Evolutionary conservation across 2,113 vertebrate species (phyloP).

Genomic region (Caretta caretta): DNA sequence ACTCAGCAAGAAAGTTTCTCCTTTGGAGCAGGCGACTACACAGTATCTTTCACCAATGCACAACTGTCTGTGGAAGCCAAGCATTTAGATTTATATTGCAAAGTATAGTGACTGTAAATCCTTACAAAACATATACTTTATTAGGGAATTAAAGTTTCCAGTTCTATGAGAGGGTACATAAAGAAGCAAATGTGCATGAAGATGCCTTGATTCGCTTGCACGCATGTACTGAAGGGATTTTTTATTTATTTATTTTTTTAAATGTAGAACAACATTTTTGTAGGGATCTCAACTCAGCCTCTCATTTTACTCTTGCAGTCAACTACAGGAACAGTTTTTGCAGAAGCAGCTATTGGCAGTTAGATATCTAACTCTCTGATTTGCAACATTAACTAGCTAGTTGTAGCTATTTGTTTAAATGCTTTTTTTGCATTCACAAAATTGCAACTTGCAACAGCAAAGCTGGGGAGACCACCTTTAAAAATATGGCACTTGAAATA

Average conservation of each 20-base stretch:
- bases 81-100: neutral
- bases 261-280: neutral
- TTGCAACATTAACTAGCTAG: neutral
- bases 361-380: neutral
- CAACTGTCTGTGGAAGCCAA: neutral
- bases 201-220: neutral
- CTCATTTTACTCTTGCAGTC: neutral
- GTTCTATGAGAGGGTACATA: neutral
- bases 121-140: neutral
- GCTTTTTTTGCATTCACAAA: slow-evolving; percentile 15
- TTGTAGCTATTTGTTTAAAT: neutral
- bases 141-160: neutral
- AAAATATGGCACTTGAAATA: neutral
- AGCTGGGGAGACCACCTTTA: neutral
- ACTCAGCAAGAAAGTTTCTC: slow-evolving; percentile 49
- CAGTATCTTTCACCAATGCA: neutral
- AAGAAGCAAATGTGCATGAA: neutral
- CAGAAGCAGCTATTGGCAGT: neutral
- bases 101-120: fast-evolving
- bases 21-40: slow-evolving; percentile 7
- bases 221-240: slow-evolving; percentile 1
- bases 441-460: neutral
- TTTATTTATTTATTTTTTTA: neutral
- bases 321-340: slow-evolving; percentile 8
- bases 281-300: neutral